phyloP scores from a whole-genome alignment of 2,888 invertebrate species.

The Dimorphilus gyrociliatus region DNA sequence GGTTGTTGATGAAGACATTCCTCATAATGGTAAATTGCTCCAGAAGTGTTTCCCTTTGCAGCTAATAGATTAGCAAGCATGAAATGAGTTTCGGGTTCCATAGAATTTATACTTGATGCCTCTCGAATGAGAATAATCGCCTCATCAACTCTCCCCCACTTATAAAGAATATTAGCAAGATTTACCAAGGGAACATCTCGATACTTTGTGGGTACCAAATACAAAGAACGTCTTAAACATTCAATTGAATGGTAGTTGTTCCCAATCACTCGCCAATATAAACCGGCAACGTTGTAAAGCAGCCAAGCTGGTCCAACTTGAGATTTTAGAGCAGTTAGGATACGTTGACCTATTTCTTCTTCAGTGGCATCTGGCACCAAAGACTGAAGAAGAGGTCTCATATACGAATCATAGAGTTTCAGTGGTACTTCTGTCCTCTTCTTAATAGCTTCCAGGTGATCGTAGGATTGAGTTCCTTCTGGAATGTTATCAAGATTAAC shows the following conservation, averaged over 20 bases:
- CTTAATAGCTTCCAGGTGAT: conserved; percentile 27
- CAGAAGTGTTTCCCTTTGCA: conserved; percentile 45
- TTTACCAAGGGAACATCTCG: conserved; percentile 53
- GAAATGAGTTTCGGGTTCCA: conserved; percentile 54
- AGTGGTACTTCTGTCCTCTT: conserved; percentile 26
- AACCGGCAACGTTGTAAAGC: conserved; percentile 52
- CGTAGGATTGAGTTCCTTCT: conserved; percentile 20
- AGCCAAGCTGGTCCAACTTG: conserved; percentile 57
- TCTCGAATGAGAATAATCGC: conserved; percentile 47
- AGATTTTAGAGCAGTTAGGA: conserved; percentile 54
- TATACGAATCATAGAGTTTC: conserved; percentile 22
- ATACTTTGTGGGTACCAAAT: conserved; percentile 44
- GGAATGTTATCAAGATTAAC: conserved; percentile 25
- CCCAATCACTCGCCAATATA: conserved; percentile 60
- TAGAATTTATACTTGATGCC: conserved; percentile 46
- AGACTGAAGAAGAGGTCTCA: too few relatives aligned
- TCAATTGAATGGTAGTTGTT: conserved; percentile 52
- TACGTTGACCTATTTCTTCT: conserved; percentile 60
- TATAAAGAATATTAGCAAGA: conserved; percentile 51
- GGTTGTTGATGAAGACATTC: conserved; percentile 27
- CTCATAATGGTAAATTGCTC: conserved; percentile 31
- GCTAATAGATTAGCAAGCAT: conserved; percentile 48
- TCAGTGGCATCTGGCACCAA: conserved; percentile 24
- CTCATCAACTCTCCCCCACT: conserved; percentile 45
- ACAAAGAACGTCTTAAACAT: conserved; percentile 50